These are phyloP conservation scores for Poecilia wingei DNA, from an alignment of 2,797 vertebrate species.

Conservation along the genomic window DNA sequence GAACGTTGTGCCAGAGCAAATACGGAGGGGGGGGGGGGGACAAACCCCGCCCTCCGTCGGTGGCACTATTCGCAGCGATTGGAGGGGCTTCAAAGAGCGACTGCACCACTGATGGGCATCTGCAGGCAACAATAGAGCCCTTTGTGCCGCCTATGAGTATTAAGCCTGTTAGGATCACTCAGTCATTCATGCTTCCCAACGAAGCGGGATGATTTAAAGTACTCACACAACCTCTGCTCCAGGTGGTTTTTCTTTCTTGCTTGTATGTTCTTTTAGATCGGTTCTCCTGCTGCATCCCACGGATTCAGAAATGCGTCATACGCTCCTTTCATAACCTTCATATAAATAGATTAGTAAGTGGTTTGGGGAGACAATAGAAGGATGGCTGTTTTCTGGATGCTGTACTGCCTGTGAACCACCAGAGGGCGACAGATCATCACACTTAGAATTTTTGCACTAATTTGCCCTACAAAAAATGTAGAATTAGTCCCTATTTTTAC, in stretches of 20 bases:
- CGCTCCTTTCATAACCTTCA: conserved; percentile 19
- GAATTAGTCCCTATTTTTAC: neutral
- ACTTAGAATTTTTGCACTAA: neutral
- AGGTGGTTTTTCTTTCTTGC: neutral
- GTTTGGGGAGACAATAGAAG: conserved; percentile 57
- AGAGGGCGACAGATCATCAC: conserved; percentile 58
- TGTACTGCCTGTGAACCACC: conserved; percentile 21
- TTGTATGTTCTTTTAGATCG: neutral
- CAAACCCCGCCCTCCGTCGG: conserved; percentile 69
- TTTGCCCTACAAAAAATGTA: neutral
- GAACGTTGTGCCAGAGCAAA: conserved; percentile 45
- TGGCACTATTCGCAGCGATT: conserved; percentile 71
- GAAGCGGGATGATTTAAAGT: conserved; percentile 14
- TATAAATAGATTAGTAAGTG: conserved; percentile 34
- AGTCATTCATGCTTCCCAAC: conserved; percentile 23
- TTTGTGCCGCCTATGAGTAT: conserved; percentile 73
- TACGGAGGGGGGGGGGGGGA: conserved; percentile 1
- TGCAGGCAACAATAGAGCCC: conserved; percentile 74
- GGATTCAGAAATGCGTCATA: conserved; percentile 29
- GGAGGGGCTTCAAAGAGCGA: conserved; percentile 67
- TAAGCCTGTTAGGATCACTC: conserved; percentile 16
- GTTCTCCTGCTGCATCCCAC: conserved; percentile 13
- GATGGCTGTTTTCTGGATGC: conserved; percentile 3
- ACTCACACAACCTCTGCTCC: neutral
- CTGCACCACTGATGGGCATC: conserved; percentile 69